phyloP scores from a whole-genome alignment of 2,888 invertebrate genomes.

The Phytoseiulus persimilis region DNA sequence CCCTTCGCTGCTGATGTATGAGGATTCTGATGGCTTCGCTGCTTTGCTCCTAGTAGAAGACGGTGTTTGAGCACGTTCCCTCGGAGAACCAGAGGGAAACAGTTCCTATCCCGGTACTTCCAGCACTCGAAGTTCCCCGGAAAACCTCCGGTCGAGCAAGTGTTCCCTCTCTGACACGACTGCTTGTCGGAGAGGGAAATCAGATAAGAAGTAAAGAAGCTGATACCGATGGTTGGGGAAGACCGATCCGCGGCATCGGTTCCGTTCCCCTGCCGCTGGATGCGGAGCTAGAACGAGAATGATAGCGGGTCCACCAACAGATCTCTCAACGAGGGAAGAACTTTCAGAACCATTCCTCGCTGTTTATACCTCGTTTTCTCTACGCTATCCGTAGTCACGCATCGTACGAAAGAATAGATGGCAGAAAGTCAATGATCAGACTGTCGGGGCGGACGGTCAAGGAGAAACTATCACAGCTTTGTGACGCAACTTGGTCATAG shows the following conservation, averaged over 20 bases:
- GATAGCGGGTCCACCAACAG: too few relatives aligned
- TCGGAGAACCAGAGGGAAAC: too few relatives aligned
- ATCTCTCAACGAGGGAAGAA: not conserved
- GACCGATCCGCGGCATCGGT: too few relatives aligned
- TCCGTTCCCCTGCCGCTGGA: too few relatives aligned
- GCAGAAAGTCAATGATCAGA: not conserved
- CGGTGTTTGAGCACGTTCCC: not conserved
- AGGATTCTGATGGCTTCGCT: not conserved
- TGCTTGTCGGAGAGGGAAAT: too few relatives aligned
- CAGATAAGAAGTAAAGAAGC: too few relatives aligned
- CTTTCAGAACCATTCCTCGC: not conserved
- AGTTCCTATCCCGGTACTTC: too few relatives aligned
- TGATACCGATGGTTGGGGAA: too few relatives aligned
- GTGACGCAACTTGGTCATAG: not conserved
- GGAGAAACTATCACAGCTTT: not conserved
- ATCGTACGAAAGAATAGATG: not conserved
- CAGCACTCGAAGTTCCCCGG: too few relatives aligned
- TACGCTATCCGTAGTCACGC: not conserved
- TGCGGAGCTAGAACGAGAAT: too few relatives aligned
- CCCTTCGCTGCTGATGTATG: not conserved
- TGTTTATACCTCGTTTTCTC: not conserved
- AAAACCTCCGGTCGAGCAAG: too few relatives aligned
- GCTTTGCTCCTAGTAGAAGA: not conserved
- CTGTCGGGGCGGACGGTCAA: not conserved
- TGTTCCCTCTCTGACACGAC: too few relatives aligned